phyloP scores from a whole-genome alignment of 2,797 vertebrate genomes.

The Dendrocincla tyrannina region DNA sequence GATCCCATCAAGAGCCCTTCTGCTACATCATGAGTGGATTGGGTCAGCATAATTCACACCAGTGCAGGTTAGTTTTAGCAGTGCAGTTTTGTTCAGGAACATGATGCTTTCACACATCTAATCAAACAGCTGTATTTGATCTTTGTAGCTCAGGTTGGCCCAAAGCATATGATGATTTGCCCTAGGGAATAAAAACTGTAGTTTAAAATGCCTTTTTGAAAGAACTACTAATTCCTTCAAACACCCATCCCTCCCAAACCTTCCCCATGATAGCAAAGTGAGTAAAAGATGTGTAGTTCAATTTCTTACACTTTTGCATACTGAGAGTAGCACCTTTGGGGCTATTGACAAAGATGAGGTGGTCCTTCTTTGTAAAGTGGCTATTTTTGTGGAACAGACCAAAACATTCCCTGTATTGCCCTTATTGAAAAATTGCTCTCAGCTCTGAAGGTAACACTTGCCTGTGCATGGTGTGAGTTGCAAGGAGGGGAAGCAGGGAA shows the following conservation, averaged over 20 bases:
- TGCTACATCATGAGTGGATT: neutral
- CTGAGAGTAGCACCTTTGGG: neutral
- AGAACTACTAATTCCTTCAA: neutral
- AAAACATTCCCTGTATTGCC: neutral
- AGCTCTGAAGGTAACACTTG: constrained; percentile 7
- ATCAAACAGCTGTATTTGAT: neutral
- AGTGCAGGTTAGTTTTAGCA: neutral
- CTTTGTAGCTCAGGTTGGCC: neutral
- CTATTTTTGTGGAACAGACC: neutral
- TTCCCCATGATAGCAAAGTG: neutral
- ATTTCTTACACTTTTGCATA: neutral
- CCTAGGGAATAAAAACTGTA: neutral
- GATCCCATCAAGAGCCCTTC: neutral
- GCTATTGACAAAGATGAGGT: neutral
- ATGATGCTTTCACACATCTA: neutral
- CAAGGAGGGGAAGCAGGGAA: neutral
- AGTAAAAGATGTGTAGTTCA: neutral
- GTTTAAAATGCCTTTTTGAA: neutral
- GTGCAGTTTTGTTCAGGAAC: neutral
- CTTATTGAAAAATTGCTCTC: neutral
- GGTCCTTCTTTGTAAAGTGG: neutral
- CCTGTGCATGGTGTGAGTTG: neutral
- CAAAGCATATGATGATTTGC: neutral
- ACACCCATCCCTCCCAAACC: neutral
- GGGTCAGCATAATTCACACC: neutral